phyloP scores from a whole-genome alignment of 2,113 vertebrate genomes.

The Nibea albiflora region DNA sequence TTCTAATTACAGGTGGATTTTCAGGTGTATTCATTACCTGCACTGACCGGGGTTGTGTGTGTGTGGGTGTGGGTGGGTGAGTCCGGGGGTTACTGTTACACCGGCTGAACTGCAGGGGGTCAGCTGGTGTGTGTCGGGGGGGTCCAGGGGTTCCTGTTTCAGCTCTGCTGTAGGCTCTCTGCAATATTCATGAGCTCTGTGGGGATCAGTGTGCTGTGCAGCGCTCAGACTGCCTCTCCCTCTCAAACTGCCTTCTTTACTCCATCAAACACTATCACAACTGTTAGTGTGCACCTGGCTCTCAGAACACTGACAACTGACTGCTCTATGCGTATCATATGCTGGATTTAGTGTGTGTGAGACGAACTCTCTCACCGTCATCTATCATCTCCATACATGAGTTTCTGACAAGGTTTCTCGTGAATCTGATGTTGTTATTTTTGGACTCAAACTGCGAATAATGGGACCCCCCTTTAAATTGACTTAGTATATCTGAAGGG shows the following conservation, averaged over 20 bases:
- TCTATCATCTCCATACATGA: background rate
- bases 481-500: background rate
- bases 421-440: background rate
- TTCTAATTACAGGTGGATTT: slow-evolving; percentile 91
- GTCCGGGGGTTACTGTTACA: slow-evolving; percentile 74
- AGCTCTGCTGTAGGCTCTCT: slow-evolving; percentile 81
- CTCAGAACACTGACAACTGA: background rate
- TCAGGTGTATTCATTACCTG: slow-evolving; percentile 88
- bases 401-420: background rate
- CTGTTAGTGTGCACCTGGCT: slow-evolving; percentile 3
- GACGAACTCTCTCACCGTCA: background rate
- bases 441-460: background rate
- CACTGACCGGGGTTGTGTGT: slow-evolving; percentile 72
- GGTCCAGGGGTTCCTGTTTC: slow-evolving; percentile 80
- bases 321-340: background rate
- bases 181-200: slow-evolving; percentile 82
- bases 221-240: slow-evolving; percentile 38
- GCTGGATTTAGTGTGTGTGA: background rate
- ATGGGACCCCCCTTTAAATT: background rate
- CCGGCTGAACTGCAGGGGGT: slow-evolving; percentile 71
- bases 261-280: slow-evolving; percentile 30
- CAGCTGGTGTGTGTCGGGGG: slow-evolving; percentile 73
- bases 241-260: slow-evolving; percentile 43
- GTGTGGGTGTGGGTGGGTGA: slow-evolving; percentile 30
- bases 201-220: slow-evolving; percentile 69